These are phyloP conservation scores for Chloroceryle amazona DNA, from an alignment of 2,797 vertebrate species.

Conservation along the genomic window DNA sequence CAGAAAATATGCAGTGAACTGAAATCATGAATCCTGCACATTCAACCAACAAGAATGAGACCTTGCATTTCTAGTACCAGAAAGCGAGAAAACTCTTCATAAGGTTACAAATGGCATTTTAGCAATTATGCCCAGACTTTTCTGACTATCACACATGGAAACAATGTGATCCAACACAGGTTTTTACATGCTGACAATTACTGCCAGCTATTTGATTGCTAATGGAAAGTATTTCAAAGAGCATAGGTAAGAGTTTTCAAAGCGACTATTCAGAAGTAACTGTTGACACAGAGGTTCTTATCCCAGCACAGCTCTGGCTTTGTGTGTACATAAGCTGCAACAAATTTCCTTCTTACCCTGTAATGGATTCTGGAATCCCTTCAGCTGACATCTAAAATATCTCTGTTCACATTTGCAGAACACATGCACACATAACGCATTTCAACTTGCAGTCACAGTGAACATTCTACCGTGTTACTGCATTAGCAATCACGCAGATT, in stretches of 20 bases:
- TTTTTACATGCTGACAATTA: neutral
- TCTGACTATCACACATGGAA: neutral
- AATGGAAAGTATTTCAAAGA: neutral
- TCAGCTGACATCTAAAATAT: neutral
- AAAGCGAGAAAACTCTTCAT: neutral
- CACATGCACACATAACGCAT: fast-evolving
- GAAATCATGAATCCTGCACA: neutral
- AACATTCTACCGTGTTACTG: neutral
- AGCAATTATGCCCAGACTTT: neutral
- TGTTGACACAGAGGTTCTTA: neutral
- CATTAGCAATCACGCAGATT: neutral
- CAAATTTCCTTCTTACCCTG: neutral
- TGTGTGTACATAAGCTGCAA: neutral
- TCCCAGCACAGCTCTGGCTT: neutral
- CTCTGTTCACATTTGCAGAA: neutral
- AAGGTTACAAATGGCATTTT: neutral
- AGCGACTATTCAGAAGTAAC: neutral
- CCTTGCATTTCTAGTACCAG: neutral
- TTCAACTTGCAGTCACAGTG: neutral
- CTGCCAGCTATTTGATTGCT: neutral
- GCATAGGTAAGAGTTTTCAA: neutral
- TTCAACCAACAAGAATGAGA: neutral
- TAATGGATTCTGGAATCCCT: neutral
- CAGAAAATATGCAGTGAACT: neutral
- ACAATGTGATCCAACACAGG: neutral